Conservation (phyloP, 2,113 vertebrate genomes). For the Sprattus sprattus region DNA sequence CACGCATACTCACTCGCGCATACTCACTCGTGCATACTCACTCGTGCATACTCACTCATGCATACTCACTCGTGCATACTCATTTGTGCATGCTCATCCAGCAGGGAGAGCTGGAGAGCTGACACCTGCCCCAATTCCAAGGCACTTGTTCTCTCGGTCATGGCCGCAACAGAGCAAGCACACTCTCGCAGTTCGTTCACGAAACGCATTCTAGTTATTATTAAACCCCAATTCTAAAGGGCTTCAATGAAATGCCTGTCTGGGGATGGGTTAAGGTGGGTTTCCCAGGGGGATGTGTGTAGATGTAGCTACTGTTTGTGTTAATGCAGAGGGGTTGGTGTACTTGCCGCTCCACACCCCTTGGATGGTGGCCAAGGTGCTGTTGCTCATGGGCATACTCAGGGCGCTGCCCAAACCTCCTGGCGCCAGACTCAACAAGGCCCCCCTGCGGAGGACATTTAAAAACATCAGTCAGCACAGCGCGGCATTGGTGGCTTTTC, state of each 20-base stretch:
- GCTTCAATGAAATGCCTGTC: too few relatives aligned
- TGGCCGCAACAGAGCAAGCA: too few relatives aligned
- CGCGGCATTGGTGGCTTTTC: background rate
- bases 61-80: too few relatives aligned
- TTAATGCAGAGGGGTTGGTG: background rate
- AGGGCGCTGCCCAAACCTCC: conserved; percentile 87
- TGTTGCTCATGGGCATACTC: conserved; percentile 97
- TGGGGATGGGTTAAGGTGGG: background rate
- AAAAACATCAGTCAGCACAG: background rate
- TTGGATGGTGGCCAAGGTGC: conserved; percentile 97
- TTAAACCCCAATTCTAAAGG: background rate
- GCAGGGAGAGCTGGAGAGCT: too few relatives aligned
- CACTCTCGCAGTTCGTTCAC: too few relatives aligned
- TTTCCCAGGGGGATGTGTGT: background rate
- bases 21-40: too few relatives aligned
- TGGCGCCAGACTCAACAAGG: conserved; percentile 92
- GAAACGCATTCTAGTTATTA: too few relatives aligned
- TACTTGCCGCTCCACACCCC: conserved; percentile 71
- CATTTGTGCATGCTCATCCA: too few relatives aligned
- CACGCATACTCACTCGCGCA: too few relatives aligned
- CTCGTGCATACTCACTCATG: too few relatives aligned
- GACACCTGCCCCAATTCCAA: too few relatives aligned
- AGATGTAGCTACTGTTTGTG: background rate
- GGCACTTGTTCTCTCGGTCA: too few relatives aligned
- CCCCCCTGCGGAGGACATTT: conserved; percentile 76